Evolutionary conservation across 2,113 vertebrate species (phyloP).

Genomic region (Ursus arctos): DNA sequence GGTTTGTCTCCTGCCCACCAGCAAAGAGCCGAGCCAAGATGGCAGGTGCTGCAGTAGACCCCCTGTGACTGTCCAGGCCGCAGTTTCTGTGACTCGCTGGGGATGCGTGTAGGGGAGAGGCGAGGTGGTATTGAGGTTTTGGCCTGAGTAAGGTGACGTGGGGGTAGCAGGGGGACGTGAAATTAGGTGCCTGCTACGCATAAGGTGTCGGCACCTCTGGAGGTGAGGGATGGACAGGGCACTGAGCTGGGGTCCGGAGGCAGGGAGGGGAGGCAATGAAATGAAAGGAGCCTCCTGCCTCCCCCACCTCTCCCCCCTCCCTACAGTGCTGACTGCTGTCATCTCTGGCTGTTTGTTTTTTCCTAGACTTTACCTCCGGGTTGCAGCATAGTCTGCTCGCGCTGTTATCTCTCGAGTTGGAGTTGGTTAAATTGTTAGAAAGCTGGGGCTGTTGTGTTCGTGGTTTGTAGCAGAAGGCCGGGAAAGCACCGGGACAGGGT

Average conservation of each 20-base stretch:
- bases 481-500: background rate
- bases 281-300: background rate
- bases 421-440: background rate
- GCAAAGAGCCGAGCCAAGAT: too few species aligned
- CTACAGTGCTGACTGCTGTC: rapidly evolving
- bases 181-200: rapidly evolving
- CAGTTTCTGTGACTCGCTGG: rapidly evolving
- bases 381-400: too few species aligned
- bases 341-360: rapidly evolving
- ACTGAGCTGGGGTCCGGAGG: background rate
- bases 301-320: background rate
- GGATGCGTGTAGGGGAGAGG: rapidly evolving
- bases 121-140: background rate
- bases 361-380: rapidly evolving
- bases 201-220: background rate
- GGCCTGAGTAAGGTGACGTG: background rate
- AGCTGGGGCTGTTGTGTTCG: rapidly evolving
- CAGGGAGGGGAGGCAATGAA: rapidly evolving
- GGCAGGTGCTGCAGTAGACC: rapidly evolving
- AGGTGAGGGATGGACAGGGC: background rate
- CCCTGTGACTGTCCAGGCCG: background rate
- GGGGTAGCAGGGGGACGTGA: background rate
- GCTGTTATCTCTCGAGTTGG: rapidly evolving
- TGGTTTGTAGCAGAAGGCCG: rapidly evolving
- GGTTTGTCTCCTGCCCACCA: background rate